These are phyloP conservation scores for Gavialis gangeticus DNA, from an alignment of 2,113 vertebrate genomes.

Conservation along the genomic window DNA sequence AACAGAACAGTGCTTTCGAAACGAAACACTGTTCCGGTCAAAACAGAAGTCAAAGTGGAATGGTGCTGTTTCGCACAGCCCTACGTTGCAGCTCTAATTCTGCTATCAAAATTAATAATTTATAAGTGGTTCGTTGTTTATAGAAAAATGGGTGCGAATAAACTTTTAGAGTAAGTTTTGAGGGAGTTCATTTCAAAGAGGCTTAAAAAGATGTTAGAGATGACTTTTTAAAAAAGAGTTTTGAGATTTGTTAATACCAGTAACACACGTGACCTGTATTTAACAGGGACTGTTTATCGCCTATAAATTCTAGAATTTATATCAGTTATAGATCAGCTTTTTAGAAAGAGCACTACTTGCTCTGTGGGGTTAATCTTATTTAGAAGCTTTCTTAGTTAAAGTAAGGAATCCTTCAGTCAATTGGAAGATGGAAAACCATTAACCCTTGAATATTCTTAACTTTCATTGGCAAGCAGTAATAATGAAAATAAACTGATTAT, in stretches of 20 bases:
- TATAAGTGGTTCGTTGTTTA: not conserved
- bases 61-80: too few species aligned
- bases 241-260: not conserved
- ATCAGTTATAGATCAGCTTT: rapidly evolving
- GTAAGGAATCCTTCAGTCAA: not conserved
- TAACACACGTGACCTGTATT: not conserved
- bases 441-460: not conserved
- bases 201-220: not conserved
- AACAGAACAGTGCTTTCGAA: too few species aligned
- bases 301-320: not conserved
- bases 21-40: too few species aligned
- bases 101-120: not conserved
- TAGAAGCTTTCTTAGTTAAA: not conserved
- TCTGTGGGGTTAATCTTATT: not conserved
- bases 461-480: not conserved
- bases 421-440: not conserved
- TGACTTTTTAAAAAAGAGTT: not conserved
- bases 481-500: not conserved
- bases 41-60: too few species aligned
- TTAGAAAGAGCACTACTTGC: not conserved
- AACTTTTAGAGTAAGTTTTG: not conserved
- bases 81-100: not conserved
- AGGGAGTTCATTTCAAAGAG: not conserved
- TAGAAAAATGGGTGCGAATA: not conserved
- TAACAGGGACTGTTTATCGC: not conserved